Conservation (phyloP, 1,140 invertebrate genomes). For the Muscidifurax raptorellus region DNA sequence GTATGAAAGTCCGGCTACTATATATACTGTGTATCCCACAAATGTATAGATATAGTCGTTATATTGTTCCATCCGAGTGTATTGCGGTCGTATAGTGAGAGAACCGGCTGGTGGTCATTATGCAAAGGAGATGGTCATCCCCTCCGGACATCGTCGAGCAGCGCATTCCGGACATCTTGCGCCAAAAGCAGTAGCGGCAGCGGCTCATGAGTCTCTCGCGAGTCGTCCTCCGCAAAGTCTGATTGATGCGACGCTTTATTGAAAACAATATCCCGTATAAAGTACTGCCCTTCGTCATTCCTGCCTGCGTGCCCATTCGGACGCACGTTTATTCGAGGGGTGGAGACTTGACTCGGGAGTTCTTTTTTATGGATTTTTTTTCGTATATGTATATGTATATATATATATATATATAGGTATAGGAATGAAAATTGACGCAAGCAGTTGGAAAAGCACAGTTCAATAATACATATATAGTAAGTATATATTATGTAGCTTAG, state of each 20-base stretch:
- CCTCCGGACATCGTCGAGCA: conserved; percentile 61
- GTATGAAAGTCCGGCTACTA: conserved; percentile 65
- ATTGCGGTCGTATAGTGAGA: neutral
- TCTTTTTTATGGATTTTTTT: conserved; percentile 41
- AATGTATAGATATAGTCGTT: conserved; percentile 15
- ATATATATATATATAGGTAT: neutral
- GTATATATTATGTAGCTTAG: neutral
- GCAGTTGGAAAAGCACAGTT: neutral
- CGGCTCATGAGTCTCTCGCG: conserved; percentile 32
- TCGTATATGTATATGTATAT: neutral
- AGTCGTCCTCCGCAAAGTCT: conserved; percentile 63
- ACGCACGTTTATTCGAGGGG: conserved; percentile 39
- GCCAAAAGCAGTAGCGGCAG: conserved; percentile 50
- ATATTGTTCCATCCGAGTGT: conserved; percentile 18
- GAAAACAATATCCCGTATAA: conserved; percentile 71
- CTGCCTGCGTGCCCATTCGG: conserved; percentile 8
- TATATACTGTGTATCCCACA: conserved; percentile 51
- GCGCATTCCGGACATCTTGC: conserved; percentile 71
- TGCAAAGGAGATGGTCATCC: conserved; percentile 75
- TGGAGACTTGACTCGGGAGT: neutral
- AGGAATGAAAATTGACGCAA: neutral
- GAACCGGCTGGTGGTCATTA: conserved; percentile 63
- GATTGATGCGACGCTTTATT: conserved; percentile 73
- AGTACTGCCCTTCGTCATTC: conserved; percentile 46
- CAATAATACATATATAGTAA: too few relatives aligned